Evolutionary conservation across 2,113 vertebrate genomes (phyloP).

Genomic region (Strix aluco): DNA sequence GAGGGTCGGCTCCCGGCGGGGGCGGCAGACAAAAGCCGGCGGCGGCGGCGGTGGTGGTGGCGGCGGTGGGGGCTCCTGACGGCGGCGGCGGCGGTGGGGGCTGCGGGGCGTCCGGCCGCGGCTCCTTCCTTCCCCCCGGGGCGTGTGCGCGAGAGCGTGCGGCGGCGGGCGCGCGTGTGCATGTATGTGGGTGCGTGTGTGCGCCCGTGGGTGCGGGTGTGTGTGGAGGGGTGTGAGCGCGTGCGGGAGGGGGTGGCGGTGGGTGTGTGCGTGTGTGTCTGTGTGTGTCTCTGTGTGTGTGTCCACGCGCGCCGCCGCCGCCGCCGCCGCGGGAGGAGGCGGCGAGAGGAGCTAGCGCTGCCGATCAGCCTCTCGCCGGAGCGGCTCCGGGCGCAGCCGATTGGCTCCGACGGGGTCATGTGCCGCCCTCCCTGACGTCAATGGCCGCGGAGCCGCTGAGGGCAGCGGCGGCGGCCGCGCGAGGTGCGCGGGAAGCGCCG

Average conservation of each 20-base stretch:
- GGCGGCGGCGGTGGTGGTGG: neutral
- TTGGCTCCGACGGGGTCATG: slow-evolving; percentile 67
- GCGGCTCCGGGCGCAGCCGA: slow-evolving; percentile 23
- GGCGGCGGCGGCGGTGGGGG: neutral
- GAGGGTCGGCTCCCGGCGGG: slow-evolving; percentile 36
- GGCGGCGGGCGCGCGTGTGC: neutral
- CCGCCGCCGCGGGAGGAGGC: neutral
- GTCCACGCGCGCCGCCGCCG: slow-evolving; percentile 21
- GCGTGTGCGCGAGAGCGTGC: slow-evolving; percentile 17
- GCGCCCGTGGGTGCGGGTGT: neutral
- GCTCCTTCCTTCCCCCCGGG: neutral
- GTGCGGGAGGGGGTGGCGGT: neutral
- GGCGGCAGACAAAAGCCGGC: neutral
- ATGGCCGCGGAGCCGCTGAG: slow-evolving; percentile 36
- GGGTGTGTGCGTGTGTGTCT: neutral
- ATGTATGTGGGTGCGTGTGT: neutral
- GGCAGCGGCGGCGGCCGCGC: slow-evolving; percentile 2
- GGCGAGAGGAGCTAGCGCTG: neutral
- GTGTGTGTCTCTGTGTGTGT: neutral
- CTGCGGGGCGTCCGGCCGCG: slow-evolving; percentile 14
- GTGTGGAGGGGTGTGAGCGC: neutral
- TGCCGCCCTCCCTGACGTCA: slow-evolving; percentile 65
- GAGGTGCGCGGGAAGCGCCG: slow-evolving; percentile 11
- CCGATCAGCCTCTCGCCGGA: neutral
- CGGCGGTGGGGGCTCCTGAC: neutral